Conservation (phyloP, 2,797 vertebrate species). For the Loris lydekkerianus region DNA sequence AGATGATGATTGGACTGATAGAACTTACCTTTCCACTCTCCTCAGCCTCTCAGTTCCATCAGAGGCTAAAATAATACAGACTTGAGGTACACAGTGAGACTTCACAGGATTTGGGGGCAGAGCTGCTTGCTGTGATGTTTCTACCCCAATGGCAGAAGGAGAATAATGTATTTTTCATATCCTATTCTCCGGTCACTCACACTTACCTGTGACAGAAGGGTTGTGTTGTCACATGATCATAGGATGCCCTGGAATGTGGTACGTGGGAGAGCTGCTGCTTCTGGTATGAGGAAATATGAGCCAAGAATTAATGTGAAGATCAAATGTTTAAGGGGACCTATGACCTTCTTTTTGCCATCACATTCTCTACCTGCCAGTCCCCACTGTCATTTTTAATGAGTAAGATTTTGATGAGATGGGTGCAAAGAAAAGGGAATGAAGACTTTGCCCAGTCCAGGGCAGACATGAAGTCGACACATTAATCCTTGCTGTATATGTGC, state of each 20-base stretch:
- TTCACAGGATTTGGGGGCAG: not conserved
- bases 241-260: not conserved
- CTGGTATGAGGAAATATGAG: not conserved
- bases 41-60: not conserved
- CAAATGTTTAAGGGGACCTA: not conserved
- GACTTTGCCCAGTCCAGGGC: not conserved
- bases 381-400: not conserved
- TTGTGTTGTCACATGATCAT: not conserved
- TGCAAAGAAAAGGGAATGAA: not conserved
- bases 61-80: not conserved
- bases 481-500: not conserved
- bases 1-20: not conserved
- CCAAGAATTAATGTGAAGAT: not conserved
- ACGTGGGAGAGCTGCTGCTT: not conserved
- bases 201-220: not conserved
- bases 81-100: not conserved
- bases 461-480: not conserved
- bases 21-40: not conserved
- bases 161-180: not conserved
- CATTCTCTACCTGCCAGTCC: not conserved
- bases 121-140: not conserved
- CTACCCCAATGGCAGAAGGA: not conserved
- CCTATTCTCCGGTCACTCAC: not conserved
- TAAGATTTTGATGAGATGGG: not conserved
- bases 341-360: not conserved